Percentiles rank a stretch among this genome's conserved stretches.
These are phyloP conservation scores for Dynastes hyllus DNA, from an alignment of 2,888 invertebrate genomes.

Conservation along the genomic window DNA sequence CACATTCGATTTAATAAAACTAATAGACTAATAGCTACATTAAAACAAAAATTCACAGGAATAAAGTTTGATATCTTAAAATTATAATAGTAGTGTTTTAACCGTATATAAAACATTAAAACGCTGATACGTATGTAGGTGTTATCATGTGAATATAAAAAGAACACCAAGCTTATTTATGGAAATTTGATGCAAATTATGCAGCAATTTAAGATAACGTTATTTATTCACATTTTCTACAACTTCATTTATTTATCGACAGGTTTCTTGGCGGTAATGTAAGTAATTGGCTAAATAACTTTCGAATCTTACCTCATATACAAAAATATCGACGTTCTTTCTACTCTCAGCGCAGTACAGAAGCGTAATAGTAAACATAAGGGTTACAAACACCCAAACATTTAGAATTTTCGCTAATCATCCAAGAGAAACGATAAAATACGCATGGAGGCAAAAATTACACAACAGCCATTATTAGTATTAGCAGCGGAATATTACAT, in stretches of 20 bases:
- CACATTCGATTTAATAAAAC: too few species aligned
- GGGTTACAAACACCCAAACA: neutral
- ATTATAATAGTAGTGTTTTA: neutral
- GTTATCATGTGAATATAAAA: constrained; percentile 1
- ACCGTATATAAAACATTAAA: neutral
- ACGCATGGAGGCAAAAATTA: constrained; percentile 18
- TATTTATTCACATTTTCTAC: constrained; percentile 1
- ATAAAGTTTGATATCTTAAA: neutral
- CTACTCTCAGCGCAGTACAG: neutral
- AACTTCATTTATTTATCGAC: neutral
- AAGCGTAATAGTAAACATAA: neutral
- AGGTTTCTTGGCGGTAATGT: neutral
- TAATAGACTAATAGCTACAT: too few species aligned
- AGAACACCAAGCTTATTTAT: neutral
- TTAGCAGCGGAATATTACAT: constrained; percentile 23
- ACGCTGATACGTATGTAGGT: neutral
- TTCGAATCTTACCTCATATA: constrained; percentile 37
- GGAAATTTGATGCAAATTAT: neutral
- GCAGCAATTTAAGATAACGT: neutral
- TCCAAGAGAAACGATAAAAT: constrained; percentile 7
- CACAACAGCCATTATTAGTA: constrained; percentile 29
- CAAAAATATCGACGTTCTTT: constrained; percentile 20
- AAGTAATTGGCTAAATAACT: constrained; percentile 19
- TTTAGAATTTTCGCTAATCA: constrained; percentile 3
- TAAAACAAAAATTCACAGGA: too few species aligned